phyloP scores from a whole-genome alignment of 2,888 invertebrate species.

The Mechanitis mazaeus region DNA sequence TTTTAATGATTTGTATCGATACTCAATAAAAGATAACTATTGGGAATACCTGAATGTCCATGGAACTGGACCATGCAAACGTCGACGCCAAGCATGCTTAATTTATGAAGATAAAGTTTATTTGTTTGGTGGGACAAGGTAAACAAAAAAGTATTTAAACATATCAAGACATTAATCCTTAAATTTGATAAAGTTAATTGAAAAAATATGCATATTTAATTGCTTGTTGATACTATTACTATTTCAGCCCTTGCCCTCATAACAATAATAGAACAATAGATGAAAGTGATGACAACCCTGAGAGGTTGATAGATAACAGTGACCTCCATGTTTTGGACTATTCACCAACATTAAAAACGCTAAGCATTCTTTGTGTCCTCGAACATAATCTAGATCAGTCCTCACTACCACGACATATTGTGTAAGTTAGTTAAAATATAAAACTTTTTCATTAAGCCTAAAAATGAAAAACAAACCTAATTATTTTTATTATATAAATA shows the following conservation, averaged over 20 bases:
- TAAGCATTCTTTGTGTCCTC: constrained; percentile 81
- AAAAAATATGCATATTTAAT: neutral
- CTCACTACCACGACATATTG: constrained; percentile 79
- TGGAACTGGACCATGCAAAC: constrained; percentile 79
- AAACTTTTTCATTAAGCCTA: neutral
- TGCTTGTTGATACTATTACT: constrained; percentile 1
- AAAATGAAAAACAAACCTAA: too few relatives aligned
- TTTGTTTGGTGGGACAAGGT: constrained; percentile 95
- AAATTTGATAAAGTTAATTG: neutral
- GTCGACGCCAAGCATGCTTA: constrained; percentile 88
- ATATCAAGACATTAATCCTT: neutral
- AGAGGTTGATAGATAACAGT: constrained; percentile 84
- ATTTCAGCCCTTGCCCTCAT: constrained; percentile 48
- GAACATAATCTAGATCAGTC: constrained; percentile 80
- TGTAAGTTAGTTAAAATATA: constrained; percentile 60
- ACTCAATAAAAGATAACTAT: constrained; percentile 76
- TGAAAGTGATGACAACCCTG: constrained; percentile 51
- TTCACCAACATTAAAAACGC: constrained; percentile 83
- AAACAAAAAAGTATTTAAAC: neutral
- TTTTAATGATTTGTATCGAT: constrained; percentile 89
- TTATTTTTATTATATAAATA: too few relatives aligned
- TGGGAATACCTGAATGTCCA: constrained; percentile 79
- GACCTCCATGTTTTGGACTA: constrained; percentile 90
- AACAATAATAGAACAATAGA: constrained; percentile 34
- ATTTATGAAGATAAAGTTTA: constrained; percentile 83